A percentile compares a stretch with the other conserved stretches of the same genome.
These are phyloP conservation scores for Cylloceria caligata DNA, from an alignment of 2,888 invertebrate genomes.

Conservation along the genomic window DNA sequence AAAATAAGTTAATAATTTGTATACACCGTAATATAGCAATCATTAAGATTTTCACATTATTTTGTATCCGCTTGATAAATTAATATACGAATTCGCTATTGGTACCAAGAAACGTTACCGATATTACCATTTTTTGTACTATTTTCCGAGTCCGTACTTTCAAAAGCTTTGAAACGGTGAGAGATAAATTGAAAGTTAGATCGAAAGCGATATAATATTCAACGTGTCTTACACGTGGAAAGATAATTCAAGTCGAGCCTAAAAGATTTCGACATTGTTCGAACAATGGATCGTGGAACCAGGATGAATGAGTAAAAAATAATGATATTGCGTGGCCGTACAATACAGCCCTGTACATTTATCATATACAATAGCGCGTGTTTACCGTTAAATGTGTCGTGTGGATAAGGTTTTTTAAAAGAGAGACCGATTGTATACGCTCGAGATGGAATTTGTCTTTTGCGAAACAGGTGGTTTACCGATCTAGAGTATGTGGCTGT, in stretches of 20 bases:
- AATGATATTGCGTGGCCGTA: background rate
- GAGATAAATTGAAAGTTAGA: background rate
- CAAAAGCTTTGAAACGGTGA: background rate
- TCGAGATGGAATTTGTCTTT: slow-evolving; percentile 71
- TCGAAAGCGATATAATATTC: background rate
- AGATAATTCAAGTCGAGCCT: slow-evolving; percentile 29
- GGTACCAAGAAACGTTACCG: too few species aligned
- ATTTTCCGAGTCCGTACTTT: background rate
- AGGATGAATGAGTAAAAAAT: slow-evolving; percentile 35
- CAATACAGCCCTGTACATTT: slow-evolving; percentile 3
- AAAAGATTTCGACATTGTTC: slow-evolving; percentile 30
- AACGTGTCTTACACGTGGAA: background rate
- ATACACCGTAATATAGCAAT: background rate
- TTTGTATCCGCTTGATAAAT: background rate
- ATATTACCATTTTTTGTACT: background rate
- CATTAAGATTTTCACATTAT: background rate
- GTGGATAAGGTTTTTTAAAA: slow-evolving; percentile 12
- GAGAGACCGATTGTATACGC: background rate
- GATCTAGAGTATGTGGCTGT: slow-evolving; percentile 63
- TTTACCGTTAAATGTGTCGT: slow-evolving; percentile 11
- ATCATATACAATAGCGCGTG: slow-evolving; percentile 22
- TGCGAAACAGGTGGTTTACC: slow-evolving; percentile 81
- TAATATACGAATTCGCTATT: too few species aligned
- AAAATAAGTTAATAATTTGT: background rate
- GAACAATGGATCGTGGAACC: too few species aligned